phyloP scores from a whole-genome alignment of 2,888 invertebrate genomes.

The Xestia rhomboidea region DNA sequence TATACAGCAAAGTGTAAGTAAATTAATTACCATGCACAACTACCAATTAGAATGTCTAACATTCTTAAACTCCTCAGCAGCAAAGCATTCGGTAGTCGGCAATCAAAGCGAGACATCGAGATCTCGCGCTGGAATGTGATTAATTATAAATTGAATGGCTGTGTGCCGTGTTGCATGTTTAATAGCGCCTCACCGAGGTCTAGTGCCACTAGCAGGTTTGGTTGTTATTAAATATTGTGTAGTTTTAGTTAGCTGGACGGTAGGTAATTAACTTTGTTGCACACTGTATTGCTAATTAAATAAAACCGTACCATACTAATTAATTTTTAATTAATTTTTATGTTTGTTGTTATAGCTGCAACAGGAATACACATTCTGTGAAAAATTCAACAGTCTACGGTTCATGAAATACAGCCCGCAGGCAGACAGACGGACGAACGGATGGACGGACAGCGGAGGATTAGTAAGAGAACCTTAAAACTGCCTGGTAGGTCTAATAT shows the following conservation, averaged over 20 bases:
- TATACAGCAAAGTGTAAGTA: neutral
- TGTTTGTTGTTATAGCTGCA: too few relatives aligned
- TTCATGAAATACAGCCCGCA: too few relatives aligned
- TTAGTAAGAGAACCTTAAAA: too few relatives aligned
- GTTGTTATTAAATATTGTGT: conserved; percentile 6
- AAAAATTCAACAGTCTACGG: too few relatives aligned
- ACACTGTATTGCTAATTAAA: neutral
- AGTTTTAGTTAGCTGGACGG: neutral
- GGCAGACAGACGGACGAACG: too few relatives aligned
- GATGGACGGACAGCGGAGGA: too few relatives aligned
- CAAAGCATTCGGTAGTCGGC: conserved; percentile 24
- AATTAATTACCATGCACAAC: neutral
- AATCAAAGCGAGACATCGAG: conserved; percentile 55
- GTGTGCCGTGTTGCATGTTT: conserved; percentile 62
- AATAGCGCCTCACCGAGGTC: conserved; percentile 33
- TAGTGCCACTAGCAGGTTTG: conserved; percentile 10
- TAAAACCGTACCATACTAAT: too few relatives aligned
- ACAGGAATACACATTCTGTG: too few relatives aligned
- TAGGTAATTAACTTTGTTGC: neutral
- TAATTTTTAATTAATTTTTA: too few relatives aligned
- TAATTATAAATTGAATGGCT: conserved; percentile 64
- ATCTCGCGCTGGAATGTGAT: conserved; percentile 59
- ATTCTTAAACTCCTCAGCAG: conserved; percentile 1
- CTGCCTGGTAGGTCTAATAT: neutral
- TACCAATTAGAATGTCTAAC: neutral